Conservation (phyloP, 2,113 vertebrate genomes). For the Xiphophorus hellerii region DNA sequence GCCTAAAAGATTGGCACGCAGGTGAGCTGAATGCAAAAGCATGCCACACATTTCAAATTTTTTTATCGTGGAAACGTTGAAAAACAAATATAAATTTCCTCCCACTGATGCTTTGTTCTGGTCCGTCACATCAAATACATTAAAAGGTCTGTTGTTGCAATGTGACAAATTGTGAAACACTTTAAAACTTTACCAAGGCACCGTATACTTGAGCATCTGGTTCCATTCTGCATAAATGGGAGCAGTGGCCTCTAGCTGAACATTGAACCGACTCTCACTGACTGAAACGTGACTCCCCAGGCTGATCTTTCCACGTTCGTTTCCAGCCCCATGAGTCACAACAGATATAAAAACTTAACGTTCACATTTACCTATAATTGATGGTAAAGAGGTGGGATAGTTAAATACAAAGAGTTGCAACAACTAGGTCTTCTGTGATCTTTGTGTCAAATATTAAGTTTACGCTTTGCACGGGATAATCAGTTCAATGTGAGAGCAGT, state of each 20-base stretch:
- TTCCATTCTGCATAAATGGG: not conserved
- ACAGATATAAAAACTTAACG: not conserved
- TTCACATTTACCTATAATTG: slow-evolving; percentile 12
- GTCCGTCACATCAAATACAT: not conserved
- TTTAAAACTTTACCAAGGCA: not conserved
- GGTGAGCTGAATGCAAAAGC: too few species aligned
- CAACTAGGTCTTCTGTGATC: not conserved
- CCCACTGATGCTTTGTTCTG: too few species aligned
- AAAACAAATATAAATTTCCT: too few species aligned
- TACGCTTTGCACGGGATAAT: not conserved
- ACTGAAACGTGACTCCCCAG: slow-evolving; percentile 1
- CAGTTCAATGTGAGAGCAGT: not conserved
- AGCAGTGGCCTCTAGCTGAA: not conserved
- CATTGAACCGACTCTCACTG: not conserved
- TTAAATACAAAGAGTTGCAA: not conserved
- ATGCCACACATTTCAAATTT: too few species aligned
- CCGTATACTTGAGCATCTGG: not conserved
- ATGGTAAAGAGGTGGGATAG: not conserved
- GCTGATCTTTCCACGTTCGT: not conserved
- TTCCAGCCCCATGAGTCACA: slow-evolving; percentile 7
- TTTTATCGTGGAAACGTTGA: too few species aligned
- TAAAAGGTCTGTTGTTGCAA: not conserved
- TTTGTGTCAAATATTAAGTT: not conserved
- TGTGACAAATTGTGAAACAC: not conserved
- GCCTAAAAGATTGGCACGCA: not conserved